A percentile compares a stretch with the other conserved stretches of the same genome.
phyloP scores from a whole-genome alignment of 92 coral and sea anemone species.

The Umimayanthus kanabou region DNA sequence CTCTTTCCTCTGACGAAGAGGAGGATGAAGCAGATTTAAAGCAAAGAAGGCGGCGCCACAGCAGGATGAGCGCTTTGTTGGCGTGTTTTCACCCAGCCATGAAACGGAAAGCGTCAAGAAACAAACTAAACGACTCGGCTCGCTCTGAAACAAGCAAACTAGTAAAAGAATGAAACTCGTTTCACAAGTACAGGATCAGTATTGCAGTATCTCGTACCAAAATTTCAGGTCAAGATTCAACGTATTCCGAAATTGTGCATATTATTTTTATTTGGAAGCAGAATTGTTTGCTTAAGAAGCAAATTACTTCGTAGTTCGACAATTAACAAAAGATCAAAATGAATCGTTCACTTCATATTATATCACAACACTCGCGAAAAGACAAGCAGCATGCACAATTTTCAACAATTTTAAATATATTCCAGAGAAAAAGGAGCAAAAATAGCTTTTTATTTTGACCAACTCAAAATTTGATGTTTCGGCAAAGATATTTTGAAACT shows the following conservation, averaged over 20 bases:
- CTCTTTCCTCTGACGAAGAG: conserved; percentile 20
- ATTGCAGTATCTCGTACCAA: background rate
- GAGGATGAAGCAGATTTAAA: conserved; percentile 7
- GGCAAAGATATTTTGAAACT: background rate
- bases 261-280: background rate
- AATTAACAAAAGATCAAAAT: background rate
- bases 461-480: background rate
- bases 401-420: background rate
- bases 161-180: conserved; percentile 9
- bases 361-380: background rate
- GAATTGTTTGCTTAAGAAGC: background rate
- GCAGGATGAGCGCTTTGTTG: conserved; percentile 2
- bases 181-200: background rate
- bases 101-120: conserved; percentile 23
- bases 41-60: background rate
- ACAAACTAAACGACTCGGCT: background rate
- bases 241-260: background rate
- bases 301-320: background rate
- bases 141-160: conserved; percentile 35
- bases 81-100: conserved; percentile 26
- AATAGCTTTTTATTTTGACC: too few species aligned
- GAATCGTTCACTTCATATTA: background rate
- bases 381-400: background rate
- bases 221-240: background rate
- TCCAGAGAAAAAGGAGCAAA: background rate